Conservation (phyloP, 2,113 vertebrate species). For the Corydoras sp. region DNA sequence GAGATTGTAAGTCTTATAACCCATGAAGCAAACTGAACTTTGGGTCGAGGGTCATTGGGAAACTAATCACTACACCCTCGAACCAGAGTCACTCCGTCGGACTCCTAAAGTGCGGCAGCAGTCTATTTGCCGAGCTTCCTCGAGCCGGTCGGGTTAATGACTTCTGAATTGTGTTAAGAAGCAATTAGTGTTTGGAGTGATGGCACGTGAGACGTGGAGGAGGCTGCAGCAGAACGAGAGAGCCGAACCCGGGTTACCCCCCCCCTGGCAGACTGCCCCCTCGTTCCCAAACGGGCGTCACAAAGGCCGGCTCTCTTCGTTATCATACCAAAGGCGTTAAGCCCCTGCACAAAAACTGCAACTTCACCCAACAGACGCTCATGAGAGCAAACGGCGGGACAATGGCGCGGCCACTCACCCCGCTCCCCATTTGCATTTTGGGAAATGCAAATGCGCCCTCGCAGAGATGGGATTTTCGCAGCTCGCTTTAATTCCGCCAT, state of each 20-base stretch:
- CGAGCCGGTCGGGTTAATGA: conserved; percentile 53
- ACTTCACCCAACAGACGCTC: conserved; percentile 63
- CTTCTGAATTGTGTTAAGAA: conserved; percentile 51
- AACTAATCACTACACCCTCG: too few relatives aligned
- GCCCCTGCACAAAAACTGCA: conserved; percentile 59
- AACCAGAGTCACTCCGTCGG: too few relatives aligned
- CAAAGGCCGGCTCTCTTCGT: conserved; percentile 67
- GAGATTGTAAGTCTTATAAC: too few relatives aligned
- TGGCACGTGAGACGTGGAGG: conserved; percentile 71
- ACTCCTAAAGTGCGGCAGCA: too few relatives aligned
- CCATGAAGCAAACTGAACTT: too few relatives aligned
- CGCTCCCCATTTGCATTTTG: conserved; percentile 51
- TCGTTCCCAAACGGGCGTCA: conserved; percentile 46
- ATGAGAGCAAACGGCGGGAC: conserved; percentile 73
- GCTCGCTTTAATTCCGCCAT: conserved; percentile 68
- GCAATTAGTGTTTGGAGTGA: conserved; percentile 64
- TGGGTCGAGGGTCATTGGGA: too few relatives aligned
- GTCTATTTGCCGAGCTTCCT: too few relatives aligned
- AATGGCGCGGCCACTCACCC: conserved; percentile 58
- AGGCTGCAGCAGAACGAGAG: conserved; percentile 45
- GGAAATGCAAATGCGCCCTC: conserved; percentile 71
- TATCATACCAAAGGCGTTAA: conserved; percentile 73
- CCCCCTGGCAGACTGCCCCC: not conserved
- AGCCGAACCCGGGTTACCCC: not conserved
- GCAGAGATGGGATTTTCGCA: conserved; percentile 58